phyloP scores from a whole-genome alignment of 2,113 vertebrate species.

The Chamaea fasciata region DNA sequence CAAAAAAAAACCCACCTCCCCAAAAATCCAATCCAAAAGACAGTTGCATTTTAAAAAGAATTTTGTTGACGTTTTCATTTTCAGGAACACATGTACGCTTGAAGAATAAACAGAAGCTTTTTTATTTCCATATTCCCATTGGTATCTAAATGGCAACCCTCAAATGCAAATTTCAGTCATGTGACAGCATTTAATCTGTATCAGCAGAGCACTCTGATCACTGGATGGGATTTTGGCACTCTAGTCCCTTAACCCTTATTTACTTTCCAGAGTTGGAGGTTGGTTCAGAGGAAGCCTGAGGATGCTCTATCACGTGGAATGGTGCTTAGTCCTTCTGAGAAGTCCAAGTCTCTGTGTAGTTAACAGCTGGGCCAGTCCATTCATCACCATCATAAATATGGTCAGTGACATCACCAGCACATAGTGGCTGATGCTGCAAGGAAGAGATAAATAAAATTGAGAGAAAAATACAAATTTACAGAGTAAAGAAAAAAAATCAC shows the following conservation, averaged over 20 bases:
- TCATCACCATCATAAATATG: constrained; percentile 93
- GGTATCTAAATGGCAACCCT: background rate
- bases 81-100: background rate
- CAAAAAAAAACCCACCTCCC: background rate
- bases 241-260: background rate
- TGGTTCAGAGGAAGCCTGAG: background rate
- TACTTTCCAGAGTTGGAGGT: background rate
- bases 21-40: background rate
- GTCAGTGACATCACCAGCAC: constrained; percentile 96
- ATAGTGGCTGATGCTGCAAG: constrained; percentile 92
- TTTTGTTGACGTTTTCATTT: background rate
- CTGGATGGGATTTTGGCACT: background rate
- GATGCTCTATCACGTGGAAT: constrained; percentile 69
- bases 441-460: background rate
- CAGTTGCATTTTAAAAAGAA: background rate
- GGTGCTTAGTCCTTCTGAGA: constrained; percentile 75
- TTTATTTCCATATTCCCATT: background rate
- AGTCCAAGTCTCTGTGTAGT: constrained; percentile 80
- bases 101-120: background rate
- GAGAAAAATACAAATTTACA: background rate
- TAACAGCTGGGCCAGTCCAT: constrained; percentile 84
- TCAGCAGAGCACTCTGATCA: background rate
- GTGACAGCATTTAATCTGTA: background rate
- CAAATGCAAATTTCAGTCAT: background rate
- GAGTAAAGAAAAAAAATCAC: background rate